Base-by-base conservation (phyloP, 1,140 invertebrate species). In the Mylabris phalerata region DNA sequence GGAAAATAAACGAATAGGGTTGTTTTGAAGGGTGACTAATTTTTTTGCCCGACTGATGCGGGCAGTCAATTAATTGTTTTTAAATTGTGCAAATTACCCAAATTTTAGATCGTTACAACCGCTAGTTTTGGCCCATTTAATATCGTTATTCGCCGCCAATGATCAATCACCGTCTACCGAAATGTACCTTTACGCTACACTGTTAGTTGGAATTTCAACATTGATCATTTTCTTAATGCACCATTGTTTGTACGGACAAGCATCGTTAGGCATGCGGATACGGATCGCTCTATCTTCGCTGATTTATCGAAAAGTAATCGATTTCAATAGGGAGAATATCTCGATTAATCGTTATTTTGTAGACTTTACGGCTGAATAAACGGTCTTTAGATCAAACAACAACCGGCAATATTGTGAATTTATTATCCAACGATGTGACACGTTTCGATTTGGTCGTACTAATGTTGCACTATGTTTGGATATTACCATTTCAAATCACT, bases 401-500 rank as follows among this genome's bases (percentile, higher is more conserved):
- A 1, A 83, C 84, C 2, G 90, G 90, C 0, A 89, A 92, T 74
- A 78, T 93, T 32, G 86, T 93, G 2, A 94, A 94, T 75, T 72
- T 93, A 7, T 74, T 94, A 52, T 90, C 90, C 1, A 93, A 93
- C 66, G 91, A 93, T 69, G 78, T 87, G 1, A 80, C 78, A 66
- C 75, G 85, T 3, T 82, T 87, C 52, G 84, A 87, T 64, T 76
- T 75, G 62, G 77, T 80, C 0, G 77, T 83, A 26, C 72, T 82
- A 60, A 82, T 78, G 63, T 68, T 86, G 26, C 82, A 86, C 67
- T 80, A 80, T 66, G 63, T 86, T 4, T 87, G 84, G 84, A 76
- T 86, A 27, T 83, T 87, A 27, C 89, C 87, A 0, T 65, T 90
- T 19, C 88, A 92, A 68, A 65, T 78, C 3, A 68, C 78, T 5